phyloP scores from a whole-genome alignment of 2,888 invertebrate species.

The Pristionchus maxplancki region DNA sequence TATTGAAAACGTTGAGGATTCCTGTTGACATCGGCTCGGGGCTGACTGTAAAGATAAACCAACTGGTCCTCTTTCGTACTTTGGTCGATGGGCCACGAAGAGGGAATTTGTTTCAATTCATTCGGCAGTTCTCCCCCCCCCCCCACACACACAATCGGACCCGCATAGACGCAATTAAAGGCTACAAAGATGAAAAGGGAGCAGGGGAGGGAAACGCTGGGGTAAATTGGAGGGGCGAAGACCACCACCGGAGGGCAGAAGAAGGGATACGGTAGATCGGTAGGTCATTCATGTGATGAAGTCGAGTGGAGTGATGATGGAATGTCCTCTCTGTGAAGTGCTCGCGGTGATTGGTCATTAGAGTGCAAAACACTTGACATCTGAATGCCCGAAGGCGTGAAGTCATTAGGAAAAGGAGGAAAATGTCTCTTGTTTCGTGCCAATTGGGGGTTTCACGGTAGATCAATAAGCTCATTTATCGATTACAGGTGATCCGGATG shows the following conservation, averaged over 20 bases:
- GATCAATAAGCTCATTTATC: too few species aligned
- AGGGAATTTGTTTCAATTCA: conserved; percentile 14
- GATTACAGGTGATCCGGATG: conserved; percentile 73
- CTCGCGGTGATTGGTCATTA: neutral
- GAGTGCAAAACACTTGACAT: neutral
- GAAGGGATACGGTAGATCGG: neutral
- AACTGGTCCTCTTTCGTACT: neutral
- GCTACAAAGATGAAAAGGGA: conserved; percentile 33
- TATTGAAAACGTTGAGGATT: too few species aligned
- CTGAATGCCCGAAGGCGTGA: too few species aligned
- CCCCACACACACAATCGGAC: neutral
- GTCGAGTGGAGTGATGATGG: neutral
- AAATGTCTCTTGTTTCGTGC: too few species aligned
- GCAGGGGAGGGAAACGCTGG: neutral
- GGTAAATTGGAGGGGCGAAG: neutral
- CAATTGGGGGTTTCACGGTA: neutral
- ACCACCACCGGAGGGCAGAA: neutral
- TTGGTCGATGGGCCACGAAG: neutral
- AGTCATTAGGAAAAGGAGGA: too few species aligned
- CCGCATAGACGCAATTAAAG: conserved; percentile 18
- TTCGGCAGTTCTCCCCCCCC: neutral
- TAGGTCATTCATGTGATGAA: neutral
- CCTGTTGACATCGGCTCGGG: too few species aligned
- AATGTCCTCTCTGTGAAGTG: neutral
- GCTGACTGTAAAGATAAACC: neutral